A percentile compares a stretch with the other conserved stretches of the same genome.
These are phyloP conservation scores for Ceriagrion tenellum DNA, from an alignment of 2,888 invertebrate genomes.

Conservation along the genomic window DNA sequence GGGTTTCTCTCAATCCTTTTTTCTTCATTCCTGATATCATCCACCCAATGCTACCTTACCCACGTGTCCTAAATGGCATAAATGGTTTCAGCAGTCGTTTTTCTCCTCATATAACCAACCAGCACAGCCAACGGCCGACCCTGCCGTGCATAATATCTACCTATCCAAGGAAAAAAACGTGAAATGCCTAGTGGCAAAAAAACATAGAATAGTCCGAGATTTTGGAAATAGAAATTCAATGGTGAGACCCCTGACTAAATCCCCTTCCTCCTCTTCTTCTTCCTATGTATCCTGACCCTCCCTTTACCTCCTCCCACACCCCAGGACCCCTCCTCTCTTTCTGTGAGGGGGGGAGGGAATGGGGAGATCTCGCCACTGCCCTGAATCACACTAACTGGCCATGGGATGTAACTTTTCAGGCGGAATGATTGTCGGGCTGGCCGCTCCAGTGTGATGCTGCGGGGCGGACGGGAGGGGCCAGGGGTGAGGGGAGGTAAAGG, in stretches of 20 bases:
- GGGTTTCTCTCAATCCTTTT: too few species aligned
- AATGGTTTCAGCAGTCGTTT: too few species aligned
- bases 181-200: too few species aligned
- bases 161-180: too few species aligned
- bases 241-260: background rate
- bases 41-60: too few species aligned
- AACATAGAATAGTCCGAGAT: too few species aligned
- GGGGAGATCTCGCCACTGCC: conserved; percentile 55
- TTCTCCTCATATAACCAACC: too few species aligned
- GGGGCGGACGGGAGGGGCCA: background rate
- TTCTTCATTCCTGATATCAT: too few species aligned
- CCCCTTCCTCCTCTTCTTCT: background rate
- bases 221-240: too few species aligned
- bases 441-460: conserved; percentile 59
- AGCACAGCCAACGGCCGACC: too few species aligned
- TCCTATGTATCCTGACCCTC: background rate
- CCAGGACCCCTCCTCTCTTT: background rate
- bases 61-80: too few species aligned
- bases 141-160: too few species aligned
- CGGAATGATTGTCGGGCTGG: conserved; percentile 62
- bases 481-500: background rate
- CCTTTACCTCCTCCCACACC: background rate
- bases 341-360: background rate
- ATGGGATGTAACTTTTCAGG: conserved; percentile 66
- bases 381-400: conserved; percentile 67